phyloP scores from a whole-genome alignment of 2,113 vertebrate genomes.

The Phycodurus eques region DNA sequence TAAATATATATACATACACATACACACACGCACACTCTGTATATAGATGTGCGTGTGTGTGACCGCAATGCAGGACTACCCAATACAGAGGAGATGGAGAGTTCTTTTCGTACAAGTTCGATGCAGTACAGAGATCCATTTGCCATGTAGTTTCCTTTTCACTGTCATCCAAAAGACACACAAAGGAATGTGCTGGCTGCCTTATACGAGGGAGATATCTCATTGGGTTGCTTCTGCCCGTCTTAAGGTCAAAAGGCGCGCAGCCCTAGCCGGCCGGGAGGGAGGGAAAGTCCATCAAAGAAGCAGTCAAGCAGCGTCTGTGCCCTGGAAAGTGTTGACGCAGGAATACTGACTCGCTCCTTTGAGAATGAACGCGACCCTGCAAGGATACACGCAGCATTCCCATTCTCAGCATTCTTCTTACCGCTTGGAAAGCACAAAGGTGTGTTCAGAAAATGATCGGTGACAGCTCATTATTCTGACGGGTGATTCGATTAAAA shows the following conservation, averaged over 20 bases:
- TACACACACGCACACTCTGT: too few relatives aligned
- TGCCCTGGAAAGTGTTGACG: slow-evolving; percentile 61
- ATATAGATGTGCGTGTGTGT: too few relatives aligned
- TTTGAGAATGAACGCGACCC: slow-evolving; percentile 48
- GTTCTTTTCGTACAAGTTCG: neutral
- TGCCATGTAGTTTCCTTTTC: slow-evolving; percentile 1
- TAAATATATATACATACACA: too few relatives aligned
- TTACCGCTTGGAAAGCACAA: slow-evolving; percentile 26
- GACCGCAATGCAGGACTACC: neutral
- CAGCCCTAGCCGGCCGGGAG: slow-evolving; percentile 23
- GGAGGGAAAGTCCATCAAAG: slow-evolving; percentile 55
- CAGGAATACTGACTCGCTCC: slow-evolving; percentile 49
- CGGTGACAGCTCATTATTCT: slow-evolving; percentile 2
- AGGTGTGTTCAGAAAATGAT: slow-evolving; percentile 1
- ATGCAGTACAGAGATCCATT: neutral
- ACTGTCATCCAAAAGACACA: slow-evolving; percentile 3
- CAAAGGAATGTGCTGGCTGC: slow-evolving; percentile 12
- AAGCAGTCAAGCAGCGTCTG: slow-evolving; percentile 37
- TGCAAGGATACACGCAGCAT: slow-evolving; percentile 39
- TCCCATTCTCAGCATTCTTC: slow-evolving; percentile 19
- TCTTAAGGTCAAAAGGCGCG: slow-evolving; percentile 57
- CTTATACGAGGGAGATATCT: slow-evolving; percentile 36
- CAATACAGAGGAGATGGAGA: neutral
- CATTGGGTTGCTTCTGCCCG: slow-evolving; percentile 61
- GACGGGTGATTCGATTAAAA: slow-evolving; percentile 1